Evolutionary conservation across 1,140 invertebrate species (phyloP).

Genomic region (Zaprionus tsacasi): DNA sequence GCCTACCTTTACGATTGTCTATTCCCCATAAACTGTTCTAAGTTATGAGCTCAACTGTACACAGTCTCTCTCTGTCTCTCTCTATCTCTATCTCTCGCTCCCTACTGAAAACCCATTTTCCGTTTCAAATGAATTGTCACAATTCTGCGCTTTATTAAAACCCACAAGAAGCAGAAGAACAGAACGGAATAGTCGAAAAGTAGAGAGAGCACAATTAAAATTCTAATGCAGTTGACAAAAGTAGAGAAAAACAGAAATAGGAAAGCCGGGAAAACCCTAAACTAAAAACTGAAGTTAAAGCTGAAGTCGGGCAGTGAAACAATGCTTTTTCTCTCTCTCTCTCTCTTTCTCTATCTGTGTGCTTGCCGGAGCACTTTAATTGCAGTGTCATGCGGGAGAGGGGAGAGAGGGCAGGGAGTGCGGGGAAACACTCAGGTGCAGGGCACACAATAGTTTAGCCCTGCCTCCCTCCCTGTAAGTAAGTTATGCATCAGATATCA

Average conservation of each 20-base stretch:
- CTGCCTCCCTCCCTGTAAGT: slow-evolving; percentile 2
- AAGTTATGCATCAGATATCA: slow-evolving; percentile 13
- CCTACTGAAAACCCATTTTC: not conserved
- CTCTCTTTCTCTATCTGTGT: no score
- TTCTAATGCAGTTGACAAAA: slow-evolving; percentile 50
- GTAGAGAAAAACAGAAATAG: not conserved
- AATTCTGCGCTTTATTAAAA: slow-evolving; percentile 40
- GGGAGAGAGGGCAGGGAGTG: no score
- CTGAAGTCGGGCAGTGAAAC: slow-evolving; percentile 7
- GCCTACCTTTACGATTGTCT: not conserved
- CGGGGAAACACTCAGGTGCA: not conserved
- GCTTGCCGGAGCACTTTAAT: slow-evolving; percentile 13
- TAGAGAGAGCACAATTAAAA: slow-evolving; percentile 29
- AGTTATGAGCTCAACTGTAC: slow-evolving; percentile 40
- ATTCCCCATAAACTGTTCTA: not conserved
- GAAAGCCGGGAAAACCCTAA: not conserved
- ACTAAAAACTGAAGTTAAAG: not conserved
- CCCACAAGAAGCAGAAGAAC: slow-evolving; percentile 13
- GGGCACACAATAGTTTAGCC: not conserved
- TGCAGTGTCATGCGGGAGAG: slow-evolving; percentile 26
- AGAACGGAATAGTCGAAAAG: not conserved
- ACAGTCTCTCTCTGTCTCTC: no score
- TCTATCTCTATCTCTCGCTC: not conserved
- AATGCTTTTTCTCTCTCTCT: slow-evolving; percentile 11
- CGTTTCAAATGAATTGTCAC: slow-evolving; percentile 40